These are phyloP conservation scores for Otocyon megalotis DNA, from an alignment of 2,113 vertebrate genomes.

Conservation along the genomic window DNA sequence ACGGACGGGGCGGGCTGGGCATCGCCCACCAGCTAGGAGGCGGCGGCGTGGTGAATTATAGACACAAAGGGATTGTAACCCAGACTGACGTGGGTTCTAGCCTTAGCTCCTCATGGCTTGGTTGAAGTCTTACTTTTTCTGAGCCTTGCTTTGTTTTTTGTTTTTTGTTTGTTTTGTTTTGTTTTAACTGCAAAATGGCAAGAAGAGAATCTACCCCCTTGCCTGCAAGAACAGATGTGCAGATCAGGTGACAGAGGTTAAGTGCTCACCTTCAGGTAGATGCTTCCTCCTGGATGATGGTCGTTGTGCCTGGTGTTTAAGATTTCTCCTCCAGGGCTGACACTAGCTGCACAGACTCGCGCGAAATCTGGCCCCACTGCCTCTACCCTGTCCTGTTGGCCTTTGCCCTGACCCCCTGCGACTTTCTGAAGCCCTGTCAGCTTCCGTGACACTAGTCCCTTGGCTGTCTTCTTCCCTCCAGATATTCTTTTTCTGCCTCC, in stretches of 20 bases:
- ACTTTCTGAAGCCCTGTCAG: neutral
- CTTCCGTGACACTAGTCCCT: neutral
- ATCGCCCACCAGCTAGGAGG: too few relatives aligned
- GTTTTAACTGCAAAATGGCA: neutral
- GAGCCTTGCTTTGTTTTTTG: neutral
- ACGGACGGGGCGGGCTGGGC: neutral
- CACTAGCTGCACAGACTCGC: neutral
- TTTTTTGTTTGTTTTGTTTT: too few relatives aligned
- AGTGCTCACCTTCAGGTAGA: fast-evolving
- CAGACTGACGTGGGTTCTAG: neutral
- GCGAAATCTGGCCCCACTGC: fast-evolving
- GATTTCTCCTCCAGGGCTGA: neutral
- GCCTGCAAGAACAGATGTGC: neutral
- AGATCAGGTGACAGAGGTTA: neutral
- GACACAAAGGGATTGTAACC: neutral
- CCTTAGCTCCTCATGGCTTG: neutral
- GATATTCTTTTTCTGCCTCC: neutral
- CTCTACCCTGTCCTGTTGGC: fast-evolving
- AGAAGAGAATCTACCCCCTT: neutral
- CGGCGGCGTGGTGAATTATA: neutral
- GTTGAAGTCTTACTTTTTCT: neutral
- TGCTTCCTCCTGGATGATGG: neutral
- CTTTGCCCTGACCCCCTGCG: fast-evolving
- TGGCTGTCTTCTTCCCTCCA: neutral
- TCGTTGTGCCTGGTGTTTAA: fast-evolving